Evolutionary conservation across 2,888 invertebrate species (phyloP), one percentile per base, ranked within the genome.

Genomic region (Cantharis nigra): DNA sequence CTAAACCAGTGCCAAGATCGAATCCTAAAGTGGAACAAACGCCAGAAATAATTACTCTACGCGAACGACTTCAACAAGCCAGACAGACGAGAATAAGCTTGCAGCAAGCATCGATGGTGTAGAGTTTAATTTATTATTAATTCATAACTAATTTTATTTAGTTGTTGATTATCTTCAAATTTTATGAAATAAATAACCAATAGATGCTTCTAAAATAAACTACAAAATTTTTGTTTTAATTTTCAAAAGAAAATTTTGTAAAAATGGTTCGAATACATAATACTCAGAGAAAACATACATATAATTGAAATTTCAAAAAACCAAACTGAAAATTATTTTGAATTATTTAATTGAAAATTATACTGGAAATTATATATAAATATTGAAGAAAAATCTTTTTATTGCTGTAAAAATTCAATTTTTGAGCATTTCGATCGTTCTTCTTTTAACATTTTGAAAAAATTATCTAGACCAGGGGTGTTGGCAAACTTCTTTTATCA

Each of bases 31-130:
- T 84, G 74, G 83, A 85, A 76, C 81, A 82, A 77, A 86, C 83
- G n/a, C 89, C 90, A 81, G 91, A 91, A 84, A 87, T 91, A 81
- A 84, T 83, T 79, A 86, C 89, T 74, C 85, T 92, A 72, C 90
- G 89, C 84, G 90, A 88, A 80, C 86, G 87, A 79, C 87, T 91
- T 80, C 88, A 90, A 80, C 89, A 91, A 78, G 91, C 90, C 81
- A 88, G 90, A 81, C 89, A 89, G 79, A 86, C 90, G 63, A 83
- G 86, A 26, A 83, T 85, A 23, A 69, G 62, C 20, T 30, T 33
- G 11, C 69, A 75, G 64, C 67, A n/a, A 23, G 13, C 26, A 67
- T 26, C 14, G 65, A 67, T 4, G 9, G 11, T 67, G 9, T 16
- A 23, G n/a, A n/a, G 23, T 65, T 18, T 67, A 23, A 65, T 20